Conservation (phyloP, 2,113 vertebrate species). For the Larimichthys crocea region DNA sequence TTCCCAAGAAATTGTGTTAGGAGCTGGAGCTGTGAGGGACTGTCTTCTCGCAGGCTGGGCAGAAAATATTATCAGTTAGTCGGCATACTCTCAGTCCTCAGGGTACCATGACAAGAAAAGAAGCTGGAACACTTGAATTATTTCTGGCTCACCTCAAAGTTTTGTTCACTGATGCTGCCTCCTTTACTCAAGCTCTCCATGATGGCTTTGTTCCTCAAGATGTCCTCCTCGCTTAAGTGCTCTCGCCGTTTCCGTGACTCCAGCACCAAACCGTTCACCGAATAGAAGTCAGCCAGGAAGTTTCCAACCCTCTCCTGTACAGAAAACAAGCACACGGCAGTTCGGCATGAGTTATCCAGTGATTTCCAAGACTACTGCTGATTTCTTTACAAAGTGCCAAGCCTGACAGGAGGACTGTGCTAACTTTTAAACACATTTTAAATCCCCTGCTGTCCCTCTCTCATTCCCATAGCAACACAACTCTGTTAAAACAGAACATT, state of each 20-base stretch:
- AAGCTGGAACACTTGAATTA: background rate
- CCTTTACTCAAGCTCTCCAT: slow-evolving; percentile 99
- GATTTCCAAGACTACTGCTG: background rate
- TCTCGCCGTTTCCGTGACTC: slow-evolving; percentile 97
- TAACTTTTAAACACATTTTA: background rate
- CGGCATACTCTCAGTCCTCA: background rate
- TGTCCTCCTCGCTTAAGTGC: slow-evolving; percentile 97
- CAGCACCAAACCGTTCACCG: slow-evolving; percentile 95
- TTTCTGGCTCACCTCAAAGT: slow-evolving; percentile 89
- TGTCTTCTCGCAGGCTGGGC: slow-evolving; percentile 90
- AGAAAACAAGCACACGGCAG: background rate
- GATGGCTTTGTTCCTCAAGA: slow-evolving; percentile 98
- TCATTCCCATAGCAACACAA: background rate
- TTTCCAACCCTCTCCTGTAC: slow-evolving; percentile 95
- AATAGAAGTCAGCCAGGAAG: slow-evolving; percentile 97
- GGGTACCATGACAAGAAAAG: background rate
- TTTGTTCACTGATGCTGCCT: slow-evolving; percentile 95
- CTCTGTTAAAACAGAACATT: background rate
- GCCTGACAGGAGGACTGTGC: background rate
- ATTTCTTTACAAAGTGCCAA: slow-evolving; percentile 1
- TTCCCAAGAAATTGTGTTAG: slow-evolving; percentile 96
- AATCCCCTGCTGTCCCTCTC: background rate
- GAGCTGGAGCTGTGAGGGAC: slow-evolving; percentile 90
- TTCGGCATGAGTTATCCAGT: background rate
- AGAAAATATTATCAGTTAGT: slow-evolving; percentile 1